These are phyloP conservation scores for Poeciliopsis retropinna DNA, from an alignment of 2,113 vertebrate genomes.

Conservation along the genomic window DNA sequence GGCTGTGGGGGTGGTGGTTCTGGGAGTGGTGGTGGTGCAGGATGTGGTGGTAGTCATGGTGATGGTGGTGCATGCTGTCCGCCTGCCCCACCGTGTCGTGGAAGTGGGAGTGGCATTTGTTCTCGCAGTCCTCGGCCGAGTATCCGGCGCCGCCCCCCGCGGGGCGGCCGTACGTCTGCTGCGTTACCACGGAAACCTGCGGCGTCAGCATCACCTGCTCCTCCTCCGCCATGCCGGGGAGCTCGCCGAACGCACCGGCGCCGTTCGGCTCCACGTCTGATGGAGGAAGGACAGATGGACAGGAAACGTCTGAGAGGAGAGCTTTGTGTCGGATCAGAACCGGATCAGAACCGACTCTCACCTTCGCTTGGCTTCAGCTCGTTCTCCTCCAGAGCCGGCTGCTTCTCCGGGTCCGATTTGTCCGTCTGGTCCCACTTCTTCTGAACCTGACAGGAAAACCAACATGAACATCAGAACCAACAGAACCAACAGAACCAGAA, in stretches of 20 bases:
- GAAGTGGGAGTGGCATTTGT: conserved; percentile 98
- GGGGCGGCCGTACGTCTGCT: conserved; percentile 75
- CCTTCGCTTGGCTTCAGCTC: conserved; percentile 83
- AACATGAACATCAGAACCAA: too few species aligned
- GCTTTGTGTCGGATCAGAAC: too few species aligned
- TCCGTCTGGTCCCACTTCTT: conserved; percentile 87
- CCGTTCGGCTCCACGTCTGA: conserved; percentile 77
- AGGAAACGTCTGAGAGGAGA: neutral
- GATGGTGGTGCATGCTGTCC: conserved; percentile 92
- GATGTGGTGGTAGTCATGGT: conserved; percentile 98
- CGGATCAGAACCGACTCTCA: conserved; percentile 49
- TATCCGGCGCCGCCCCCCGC: conserved; percentile 61
- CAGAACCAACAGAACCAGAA: too few species aligned
- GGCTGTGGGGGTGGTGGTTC: conserved; percentile 97
- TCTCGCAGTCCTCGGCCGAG: conserved; percentile 90
- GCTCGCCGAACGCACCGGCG: conserved; percentile 77
- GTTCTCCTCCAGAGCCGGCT: conserved; percentile 85
- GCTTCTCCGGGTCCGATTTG: conserved; percentile 85
- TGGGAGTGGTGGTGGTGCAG: conserved; percentile 98
- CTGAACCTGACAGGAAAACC: conserved; percentile 74
- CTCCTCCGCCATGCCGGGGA: conserved; percentile 83
- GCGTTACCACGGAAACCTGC: conserved; percentile 64
- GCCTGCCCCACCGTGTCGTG: conserved; percentile 94
- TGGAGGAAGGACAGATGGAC: fast-evolving
- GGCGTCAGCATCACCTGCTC: conserved; percentile 95